Conservation (phyloP, 2,113 vertebrate genomes). For the Actinemys pallida region DNA sequence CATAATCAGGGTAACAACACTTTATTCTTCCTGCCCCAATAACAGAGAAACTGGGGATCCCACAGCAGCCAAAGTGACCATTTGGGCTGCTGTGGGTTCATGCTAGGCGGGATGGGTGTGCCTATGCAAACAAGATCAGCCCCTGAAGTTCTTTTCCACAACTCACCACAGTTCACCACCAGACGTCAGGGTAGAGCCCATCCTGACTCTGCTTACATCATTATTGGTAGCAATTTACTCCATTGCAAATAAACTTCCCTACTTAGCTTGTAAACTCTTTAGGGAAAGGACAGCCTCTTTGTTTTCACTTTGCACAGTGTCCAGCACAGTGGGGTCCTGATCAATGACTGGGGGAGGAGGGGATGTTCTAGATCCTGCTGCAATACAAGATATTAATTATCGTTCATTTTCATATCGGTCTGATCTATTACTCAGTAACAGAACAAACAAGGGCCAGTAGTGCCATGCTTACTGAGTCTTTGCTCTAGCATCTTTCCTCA, state of each 20-base stretch:
- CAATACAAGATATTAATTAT: neutral
- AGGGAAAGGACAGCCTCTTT: neutral
- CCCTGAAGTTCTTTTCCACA: too few species aligned
- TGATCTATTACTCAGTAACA: neutral
- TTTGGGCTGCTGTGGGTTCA: too few species aligned
- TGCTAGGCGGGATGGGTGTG: too few species aligned
- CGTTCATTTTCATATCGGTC: neutral
- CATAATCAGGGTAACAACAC: too few species aligned
- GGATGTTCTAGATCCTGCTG: neutral
- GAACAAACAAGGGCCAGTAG: neutral
- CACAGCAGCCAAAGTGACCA: too few species aligned
- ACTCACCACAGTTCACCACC: too few species aligned
- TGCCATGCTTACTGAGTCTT: neutral
- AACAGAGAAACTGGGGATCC: too few species aligned
- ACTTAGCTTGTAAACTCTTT: neutral
- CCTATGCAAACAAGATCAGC: too few species aligned
- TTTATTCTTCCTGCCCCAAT: too few species aligned
- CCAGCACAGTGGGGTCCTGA: rapidly evolving
- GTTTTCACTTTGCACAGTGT: neutral
- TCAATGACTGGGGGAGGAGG: rapidly evolving
- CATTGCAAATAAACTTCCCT: neutral
- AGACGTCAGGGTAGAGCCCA: too few species aligned
- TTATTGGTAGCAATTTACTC: neutral
- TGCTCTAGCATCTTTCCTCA: neutral
- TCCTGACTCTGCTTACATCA: too few species aligned